Evolutionary conservation across 2,113 vertebrate species (phyloP).

Genomic region (Suncus etruscus): DNA sequence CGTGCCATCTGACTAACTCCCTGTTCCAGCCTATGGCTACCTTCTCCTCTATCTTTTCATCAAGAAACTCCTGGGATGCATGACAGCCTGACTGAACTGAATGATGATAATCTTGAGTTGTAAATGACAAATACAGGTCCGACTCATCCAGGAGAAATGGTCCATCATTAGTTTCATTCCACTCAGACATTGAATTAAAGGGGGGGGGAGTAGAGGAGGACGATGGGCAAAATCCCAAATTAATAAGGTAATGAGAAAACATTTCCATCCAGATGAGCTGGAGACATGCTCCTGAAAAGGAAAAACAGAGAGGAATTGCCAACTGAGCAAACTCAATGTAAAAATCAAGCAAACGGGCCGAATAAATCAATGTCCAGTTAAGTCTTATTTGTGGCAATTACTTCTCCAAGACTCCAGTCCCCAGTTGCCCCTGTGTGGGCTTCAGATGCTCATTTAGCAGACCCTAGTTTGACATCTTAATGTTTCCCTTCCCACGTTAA

Average conservation of each 20-base stretch:
- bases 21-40: not conserved
- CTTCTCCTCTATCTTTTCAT: not conserved
- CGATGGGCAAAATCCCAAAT: slow-evolving; percentile 42
- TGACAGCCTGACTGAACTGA: not conserved
- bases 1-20: not conserved
- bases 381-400: slow-evolving; percentile 76
- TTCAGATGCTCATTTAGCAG: slow-evolving; percentile 56
- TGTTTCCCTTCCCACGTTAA: slow-evolving; percentile 62
- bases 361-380: slow-evolving; percentile 76
- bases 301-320: slow-evolving; percentile 44
- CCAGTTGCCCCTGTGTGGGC: slow-evolving; percentile 15
- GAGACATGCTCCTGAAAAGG: slow-evolving; percentile 53
- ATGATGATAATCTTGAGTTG: not conserved
- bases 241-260: slow-evolving; percentile 68
- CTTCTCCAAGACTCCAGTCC: slow-evolving; percentile 37
- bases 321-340: slow-evolving; percentile 62
- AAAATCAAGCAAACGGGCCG: slow-evolving; percentile 67
- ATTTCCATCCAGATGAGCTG: slow-evolving; percentile 68
- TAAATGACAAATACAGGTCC: slow-evolving; percentile 4
- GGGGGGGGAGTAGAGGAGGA: not conserved
- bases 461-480: slow-evolving; percentile 60
- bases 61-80: not conserved
- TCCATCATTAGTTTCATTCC: slow-evolving; percentile 11
- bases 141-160: slow-evolving; percentile 17
- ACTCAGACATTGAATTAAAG: slow-evolving; percentile 45